These are phyloP conservation scores for Sceliomorpha sp. DNA, from an alignment of 2,888 invertebrate genomes.

Conservation along the genomic window DNA sequence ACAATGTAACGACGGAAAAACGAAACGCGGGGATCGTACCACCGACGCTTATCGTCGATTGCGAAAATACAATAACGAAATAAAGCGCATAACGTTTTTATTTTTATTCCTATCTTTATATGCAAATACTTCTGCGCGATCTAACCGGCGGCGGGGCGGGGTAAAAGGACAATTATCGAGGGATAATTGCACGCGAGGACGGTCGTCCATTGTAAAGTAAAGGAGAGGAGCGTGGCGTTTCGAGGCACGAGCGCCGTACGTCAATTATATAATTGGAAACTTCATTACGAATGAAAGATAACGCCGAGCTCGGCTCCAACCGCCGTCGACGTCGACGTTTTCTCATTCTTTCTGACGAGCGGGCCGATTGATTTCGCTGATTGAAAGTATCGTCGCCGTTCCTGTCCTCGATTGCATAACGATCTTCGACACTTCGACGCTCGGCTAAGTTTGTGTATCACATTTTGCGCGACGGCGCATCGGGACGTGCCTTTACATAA, in stretches of 20 bases:
- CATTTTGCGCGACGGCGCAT: slow-evolving; percentile 47
- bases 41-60: too few species aligned
- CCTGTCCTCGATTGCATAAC: slow-evolving; percentile 63
- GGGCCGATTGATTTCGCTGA: slow-evolving; percentile 29
- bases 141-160: not conserved
- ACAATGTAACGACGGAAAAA: not conserved
- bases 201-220: slow-evolving; percentile 9
- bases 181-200: slow-evolving; percentile 19
- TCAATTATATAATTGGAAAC: slow-evolving; percentile 33
- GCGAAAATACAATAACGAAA: too few species aligned
- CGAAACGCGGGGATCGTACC: not conserved
- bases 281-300: slow-evolving; percentile 25
- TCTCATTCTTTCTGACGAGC: slow-evolving; percentile 24
- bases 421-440: slow-evolving; percentile 61
- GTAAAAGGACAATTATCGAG: slow-evolving; percentile 9
- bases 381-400: slow-evolving; percentile 39
- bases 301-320: too few species aligned
- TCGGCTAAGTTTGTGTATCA: slow-evolving; percentile 61
- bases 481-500: slow-evolving; percentile 54
- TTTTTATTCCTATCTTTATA: slow-evolving; percentile 17
- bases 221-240: not conserved
- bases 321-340: too few species aligned
- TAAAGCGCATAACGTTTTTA: too few species aligned
- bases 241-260: slow-evolving; percentile 1
- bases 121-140: too few species aligned